Evolutionary conservation across 2,113 vertebrate species (phyloP).

Genomic region (Uropsilus gracilis): DNA sequence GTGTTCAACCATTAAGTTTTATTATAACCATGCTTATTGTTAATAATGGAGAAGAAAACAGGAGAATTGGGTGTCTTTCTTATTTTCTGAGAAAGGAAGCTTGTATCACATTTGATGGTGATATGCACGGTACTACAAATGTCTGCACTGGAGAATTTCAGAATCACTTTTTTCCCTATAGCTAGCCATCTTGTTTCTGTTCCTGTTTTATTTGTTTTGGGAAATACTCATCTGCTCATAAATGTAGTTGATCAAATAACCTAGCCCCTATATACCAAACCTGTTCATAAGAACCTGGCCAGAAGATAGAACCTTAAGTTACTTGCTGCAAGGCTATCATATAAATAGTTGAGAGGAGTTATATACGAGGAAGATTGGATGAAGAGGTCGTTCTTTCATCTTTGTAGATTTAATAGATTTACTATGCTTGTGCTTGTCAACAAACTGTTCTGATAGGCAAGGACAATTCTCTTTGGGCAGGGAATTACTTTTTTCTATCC

Average conservation of each 20-base stretch:
- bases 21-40: neutral
- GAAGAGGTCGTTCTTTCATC: neutral
- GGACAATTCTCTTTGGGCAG: neutral
- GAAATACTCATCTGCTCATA: neutral
- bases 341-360: neutral
- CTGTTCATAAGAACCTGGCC: neutral
- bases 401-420: neutral
- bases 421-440: neutral
- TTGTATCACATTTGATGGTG: neutral
- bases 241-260: neutral
- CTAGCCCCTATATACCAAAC: neutral
- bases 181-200: neutral
- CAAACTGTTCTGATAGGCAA: neutral
- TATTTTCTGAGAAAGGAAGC: neutral
- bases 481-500: neutral
- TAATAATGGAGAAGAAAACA: neutral
- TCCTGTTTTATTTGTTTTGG: neutral
- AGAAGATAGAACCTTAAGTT: conserved; percentile 11
- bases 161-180: neutral
- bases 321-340: neutral
- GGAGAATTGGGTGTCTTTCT: neutral
- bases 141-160: neutral
- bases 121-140: neutral
- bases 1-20: neutral
- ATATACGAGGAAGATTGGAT: neutral